A percentile compares a stretch with the other conserved stretches of the same genome.
These are phyloP conservation scores for Nasonia longicornis DNA, from an alignment of 1,140 invertebrate species.

Conservation along the genomic window DNA sequence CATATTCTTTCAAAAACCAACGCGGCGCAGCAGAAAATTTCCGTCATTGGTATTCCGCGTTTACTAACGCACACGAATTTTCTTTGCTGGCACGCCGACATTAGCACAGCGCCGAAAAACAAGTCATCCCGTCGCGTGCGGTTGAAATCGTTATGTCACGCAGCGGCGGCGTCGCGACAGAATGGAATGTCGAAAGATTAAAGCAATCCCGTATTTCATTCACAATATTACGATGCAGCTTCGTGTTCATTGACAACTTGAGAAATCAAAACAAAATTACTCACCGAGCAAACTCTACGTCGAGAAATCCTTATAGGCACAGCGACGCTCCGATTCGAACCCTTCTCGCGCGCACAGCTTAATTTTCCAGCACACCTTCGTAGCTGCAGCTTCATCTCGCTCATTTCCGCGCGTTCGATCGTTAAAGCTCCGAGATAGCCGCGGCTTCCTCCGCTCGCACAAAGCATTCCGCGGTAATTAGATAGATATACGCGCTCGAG, in stretches of 20 bases:
- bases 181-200: constrained; percentile 2
- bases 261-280: constrained; percentile 4
- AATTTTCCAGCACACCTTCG: not conserved
- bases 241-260: not conserved
- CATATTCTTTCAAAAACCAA: not conserved
- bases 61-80: not conserved
- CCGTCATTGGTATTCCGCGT: not conserved
- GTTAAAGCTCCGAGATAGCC: constrained; percentile 54
- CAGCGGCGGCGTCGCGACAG: not conserved
- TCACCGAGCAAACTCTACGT: not conserved
- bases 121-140: not conserved
- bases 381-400: not conserved
- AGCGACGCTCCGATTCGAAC: not conserved
- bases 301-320: not conserved
- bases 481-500: constrained; percentile 48
- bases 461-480: constrained; percentile 62
- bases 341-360: not conserved
- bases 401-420: constrained; percentile 43
- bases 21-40: not conserved
- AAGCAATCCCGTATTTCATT: constrained; percentile 1
- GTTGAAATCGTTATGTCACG: not conserved
- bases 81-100: not conserved
- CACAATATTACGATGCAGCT: not conserved
- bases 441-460: constrained; percentile 57
- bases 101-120: not conserved